A percentile compares a stretch with the other conserved stretches of the same genome.
These are phyloP conservation scores for Tenthredo mesomela DNA, from an alignment of 2,888 invertebrate genomes.

Conservation along the genomic window DNA sequence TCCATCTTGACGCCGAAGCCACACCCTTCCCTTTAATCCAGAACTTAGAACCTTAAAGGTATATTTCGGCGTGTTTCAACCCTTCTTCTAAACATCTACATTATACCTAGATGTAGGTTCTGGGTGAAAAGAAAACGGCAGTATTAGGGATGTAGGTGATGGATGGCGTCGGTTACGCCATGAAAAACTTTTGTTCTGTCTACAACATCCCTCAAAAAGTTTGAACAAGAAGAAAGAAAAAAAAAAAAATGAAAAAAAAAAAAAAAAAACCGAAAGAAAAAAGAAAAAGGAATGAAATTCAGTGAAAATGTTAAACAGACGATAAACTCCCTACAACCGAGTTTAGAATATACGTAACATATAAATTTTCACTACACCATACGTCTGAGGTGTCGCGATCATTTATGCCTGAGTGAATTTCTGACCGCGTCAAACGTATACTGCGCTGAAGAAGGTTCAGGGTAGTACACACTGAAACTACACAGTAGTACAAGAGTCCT, in stretches of 20 bases:
- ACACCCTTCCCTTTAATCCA: slow-evolving; percentile 9
- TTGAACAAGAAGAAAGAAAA: neutral
- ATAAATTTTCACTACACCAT: slow-evolving; percentile 13
- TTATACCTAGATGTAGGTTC: neutral
- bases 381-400: neutral
- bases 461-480: slow-evolving; percentile 18
- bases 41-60: neutral
- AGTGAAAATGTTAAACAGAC: neutral
- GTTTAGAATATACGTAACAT: neutral
- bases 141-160: neutral
- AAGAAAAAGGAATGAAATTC: neutral
- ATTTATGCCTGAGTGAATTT: slow-evolving; percentile 11
- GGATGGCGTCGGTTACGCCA: slow-evolving; percentile 28
- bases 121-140: neutral
- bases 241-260: neutral
- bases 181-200: slow-evolving; percentile 28
- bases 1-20: neutral
- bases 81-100: neutral
- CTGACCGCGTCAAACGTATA: slow-evolving; percentile 13
- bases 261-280: neutral
- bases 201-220: slow-evolving; percentile 20
- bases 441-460: neutral
- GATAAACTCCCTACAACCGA: neutral
- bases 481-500: slow-evolving; percentile 33
- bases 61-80: neutral